Evolutionary conservation across 2,113 vertebrate species (phyloP).

Genomic region (Nettapus auritus): DNA sequence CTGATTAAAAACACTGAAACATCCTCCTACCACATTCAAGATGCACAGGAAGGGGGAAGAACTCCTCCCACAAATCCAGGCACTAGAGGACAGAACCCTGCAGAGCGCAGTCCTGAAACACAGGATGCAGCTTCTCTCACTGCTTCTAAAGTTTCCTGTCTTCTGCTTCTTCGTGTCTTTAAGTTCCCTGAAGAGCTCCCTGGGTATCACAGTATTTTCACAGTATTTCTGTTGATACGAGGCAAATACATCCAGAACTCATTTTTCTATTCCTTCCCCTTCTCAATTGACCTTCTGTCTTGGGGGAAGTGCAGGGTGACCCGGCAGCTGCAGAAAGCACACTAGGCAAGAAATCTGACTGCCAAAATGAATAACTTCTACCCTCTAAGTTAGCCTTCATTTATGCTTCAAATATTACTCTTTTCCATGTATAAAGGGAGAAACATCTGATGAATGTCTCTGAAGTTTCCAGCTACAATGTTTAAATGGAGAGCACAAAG

Average conservation of each 20-base stretch:
- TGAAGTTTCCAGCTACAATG: background rate
- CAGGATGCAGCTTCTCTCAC: background rate
- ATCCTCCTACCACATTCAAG: background rate
- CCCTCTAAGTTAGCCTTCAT: background rate
- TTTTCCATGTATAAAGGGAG: background rate
- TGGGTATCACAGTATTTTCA: background rate
- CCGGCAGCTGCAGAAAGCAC: background rate
- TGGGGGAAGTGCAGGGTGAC: background rate
- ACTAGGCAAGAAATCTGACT: background rate
- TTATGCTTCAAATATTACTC: background rate
- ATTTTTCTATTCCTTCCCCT: background rate
- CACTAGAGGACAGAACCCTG: constrained; percentile 44
- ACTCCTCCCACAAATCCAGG: constrained; percentile 23
- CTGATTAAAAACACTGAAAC: background rate
- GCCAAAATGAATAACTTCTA: background rate
- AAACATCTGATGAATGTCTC: background rate
- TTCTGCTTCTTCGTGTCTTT: background rate
- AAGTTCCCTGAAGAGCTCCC: constrained; percentile 4
- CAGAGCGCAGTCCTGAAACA: constrained; percentile 3
- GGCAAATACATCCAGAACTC: background rate
- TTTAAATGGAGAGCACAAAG: background rate
- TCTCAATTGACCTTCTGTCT: background rate
- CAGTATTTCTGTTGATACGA: background rate
- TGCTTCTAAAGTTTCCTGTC: constrained; percentile 48
- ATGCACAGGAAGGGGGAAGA: constrained; percentile 1